Base-by-base conservation (phyloP, 2,888 invertebrate species). In the Lithodes maja region DNA sequence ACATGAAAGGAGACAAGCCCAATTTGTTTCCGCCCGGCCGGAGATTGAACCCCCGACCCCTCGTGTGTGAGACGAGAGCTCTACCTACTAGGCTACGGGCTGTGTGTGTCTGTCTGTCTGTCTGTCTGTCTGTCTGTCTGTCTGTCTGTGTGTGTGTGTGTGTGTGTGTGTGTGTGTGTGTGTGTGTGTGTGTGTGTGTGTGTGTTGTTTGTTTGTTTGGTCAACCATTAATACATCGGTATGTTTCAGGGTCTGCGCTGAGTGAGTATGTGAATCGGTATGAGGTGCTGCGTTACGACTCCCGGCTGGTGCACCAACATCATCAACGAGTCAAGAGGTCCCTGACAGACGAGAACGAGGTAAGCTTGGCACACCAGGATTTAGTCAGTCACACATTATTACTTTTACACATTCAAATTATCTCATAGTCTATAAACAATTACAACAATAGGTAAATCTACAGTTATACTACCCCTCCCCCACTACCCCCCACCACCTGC, bases 191-290 rank as follows among this genome's bases (percentile, higher is more conserved):
- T n/a, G n/a, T 80, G 53, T 12, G 53, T 1, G 15, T 61, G 50
- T 17, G 61, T 2, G 9, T n/a, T 85, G 9, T 33, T 33, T 33
- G 33, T 33, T 33, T 33, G 33, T 33, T 33, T 33, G 33, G 33
- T 33, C 33, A 33, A 33, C 33, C 33, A 33, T n/a, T 80, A n/a
- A 54, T 80, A 7, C 78, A 54, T 50, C 2, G 50, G 53, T 52
- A 50, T n/a, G 9, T 74, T 75, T 12, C 80, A 86, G 82, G 86
- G 61, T 86, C 84, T 55, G 77, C 75, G 50, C 89, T 91, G 84
- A 91, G 89, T 68, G 91, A 91, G 86, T 91, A 86, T 79, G 90
- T 91, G 86, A 88, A 86, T 71, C 87, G 83, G 75, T 91, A 89
- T 74, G 87, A 87, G 83, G 88, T 88, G 49, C 75, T 91, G 83